Base-by-base conservation (phyloP, 2,113 vertebrate genomes). In the Cavia aperea region DNA sequence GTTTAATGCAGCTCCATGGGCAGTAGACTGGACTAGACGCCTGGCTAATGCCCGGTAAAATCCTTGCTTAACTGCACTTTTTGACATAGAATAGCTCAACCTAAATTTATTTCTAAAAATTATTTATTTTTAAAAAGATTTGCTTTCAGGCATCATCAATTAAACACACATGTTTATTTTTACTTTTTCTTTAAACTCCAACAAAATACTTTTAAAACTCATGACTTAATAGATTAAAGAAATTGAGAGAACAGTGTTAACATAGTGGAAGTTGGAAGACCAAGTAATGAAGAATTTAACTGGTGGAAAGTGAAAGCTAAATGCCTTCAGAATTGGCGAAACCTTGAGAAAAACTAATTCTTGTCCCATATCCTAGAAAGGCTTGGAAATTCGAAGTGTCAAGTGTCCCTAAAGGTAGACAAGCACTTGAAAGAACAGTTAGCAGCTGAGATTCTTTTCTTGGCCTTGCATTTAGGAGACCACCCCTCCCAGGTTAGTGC, bases 91-190 rank as follows among this genome's bases (percentile, higher is more conserved):
- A 62, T 77, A 86, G 56, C 82, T 95, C 60, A 60, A 11, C 39
- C 16, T 77, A 60, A 26, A 75, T 86, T 81, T 90, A 78, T 83
- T 88, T 78, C 9, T 31, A n/a, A 43, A 86, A 54, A 43, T 60
- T 39, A 31, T 5, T 88, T 73, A 92, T 83, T 90, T 88, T 79
- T 39, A 39, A 68, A 86, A 66, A 63, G 29, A 73, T 33, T 92
- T 60, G 46, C 43, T 95, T 79, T 95, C n/a, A 92, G 65, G 43
- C 65, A 10, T 68, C 60, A n/a, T 94, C 26, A 19, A 66, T 92
- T 93, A 82, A 72, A 68, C 26, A 33, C 73, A 4, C 6, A 10
- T 84, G n/a, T n/a, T 92, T 91, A 91, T 89, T 51, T 90, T 88
- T 94, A 33, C 24, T 49, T 78, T 92, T 54, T 93, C 36, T 36